These are phyloP conservation scores for Calidris pugnax DNA, from an alignment of 2,113 vertebrate genomes.

Conservation along the genomic window DNA sequence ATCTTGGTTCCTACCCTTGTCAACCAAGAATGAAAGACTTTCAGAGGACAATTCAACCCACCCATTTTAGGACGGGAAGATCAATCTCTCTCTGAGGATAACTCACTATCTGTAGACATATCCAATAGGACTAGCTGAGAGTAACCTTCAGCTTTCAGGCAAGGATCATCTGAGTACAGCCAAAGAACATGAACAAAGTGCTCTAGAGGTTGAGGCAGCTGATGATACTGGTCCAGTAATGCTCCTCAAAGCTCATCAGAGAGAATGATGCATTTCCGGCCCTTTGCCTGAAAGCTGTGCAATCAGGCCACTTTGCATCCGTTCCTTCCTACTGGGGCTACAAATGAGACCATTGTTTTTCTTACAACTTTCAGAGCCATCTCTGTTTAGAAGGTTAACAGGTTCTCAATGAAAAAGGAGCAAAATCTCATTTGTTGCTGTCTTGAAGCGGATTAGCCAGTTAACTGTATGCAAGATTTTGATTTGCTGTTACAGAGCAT, in stretches of 20 bases:
- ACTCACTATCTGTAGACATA: neutral
- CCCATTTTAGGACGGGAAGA: neutral
- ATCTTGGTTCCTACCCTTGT: neutral
- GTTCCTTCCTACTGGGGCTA: neutral
- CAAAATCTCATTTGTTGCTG: neutral
- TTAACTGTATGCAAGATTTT: neutral
- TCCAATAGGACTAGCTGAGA: neutral
- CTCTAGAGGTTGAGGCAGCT: neutral
- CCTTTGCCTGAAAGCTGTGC: neutral
- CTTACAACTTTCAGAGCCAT: neutral
- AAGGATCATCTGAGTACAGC: neutral
- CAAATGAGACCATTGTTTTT: neutral
- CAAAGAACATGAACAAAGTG: neutral
- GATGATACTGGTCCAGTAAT: neutral
- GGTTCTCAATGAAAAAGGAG: neutral
- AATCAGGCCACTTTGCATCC: neutral
- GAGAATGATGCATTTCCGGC: neutral
- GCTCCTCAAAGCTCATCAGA: neutral
- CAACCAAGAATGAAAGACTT: neutral
- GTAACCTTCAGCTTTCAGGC: neutral
- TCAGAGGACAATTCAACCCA: neutral
- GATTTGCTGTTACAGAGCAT: neutral
- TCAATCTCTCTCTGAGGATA: neutral
- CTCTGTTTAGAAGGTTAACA: neutral
- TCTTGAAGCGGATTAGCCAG: neutral